Evolutionary conservation across 2,888 invertebrate species (phyloP), one percentile per base, ranked within the genome.

Genomic region (Cephus sareptanus): DNA sequence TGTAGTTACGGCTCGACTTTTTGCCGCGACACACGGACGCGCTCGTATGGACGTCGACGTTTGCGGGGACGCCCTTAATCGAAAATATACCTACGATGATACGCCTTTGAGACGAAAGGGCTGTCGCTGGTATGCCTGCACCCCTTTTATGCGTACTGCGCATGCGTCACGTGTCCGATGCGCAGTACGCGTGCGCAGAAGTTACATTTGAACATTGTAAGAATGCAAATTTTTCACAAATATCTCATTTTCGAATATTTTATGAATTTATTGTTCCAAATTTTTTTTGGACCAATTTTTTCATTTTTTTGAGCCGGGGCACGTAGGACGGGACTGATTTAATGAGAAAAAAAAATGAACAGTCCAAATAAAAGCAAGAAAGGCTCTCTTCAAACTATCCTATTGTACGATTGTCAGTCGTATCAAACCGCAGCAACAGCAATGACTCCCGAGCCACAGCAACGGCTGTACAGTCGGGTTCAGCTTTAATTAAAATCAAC

Each of bases 1-100:
- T 88, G 89, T 87, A 88, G 87, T 88, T 88, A 87, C 83, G 82
- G 83, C 56, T 9, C 83, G 84, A 85, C 84, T 81, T 77, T 76
- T 37, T 76, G 75, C 75, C 68, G 78, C 77, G 71, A 71, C 71
- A 71, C 33, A 71, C 71, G 31, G 33, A 12, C 12, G 31, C 31
- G 30, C 71, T 31, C 31, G 31, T 31, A 34, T 37, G 33, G 71
- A 71, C 71, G 71, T 34, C 31, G 71, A 71, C 71, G 71, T 31
- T 56, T 56, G 56, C 56, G 56, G 56, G 56, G 56, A 56, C 56
- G 56, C 56, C 56, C 56, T 23, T 56, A 56, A 56, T 56, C 56
- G 56, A 56, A 56, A 56, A 56, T 56, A 56, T 56, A 23, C 23
- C 56, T 56, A 23, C 56, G 56, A 23, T 56, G 56, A 56, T 56